phyloP scores from a whole-genome alignment of 2,888 invertebrate species.

The Tenthredo distinguenda region DNA sequence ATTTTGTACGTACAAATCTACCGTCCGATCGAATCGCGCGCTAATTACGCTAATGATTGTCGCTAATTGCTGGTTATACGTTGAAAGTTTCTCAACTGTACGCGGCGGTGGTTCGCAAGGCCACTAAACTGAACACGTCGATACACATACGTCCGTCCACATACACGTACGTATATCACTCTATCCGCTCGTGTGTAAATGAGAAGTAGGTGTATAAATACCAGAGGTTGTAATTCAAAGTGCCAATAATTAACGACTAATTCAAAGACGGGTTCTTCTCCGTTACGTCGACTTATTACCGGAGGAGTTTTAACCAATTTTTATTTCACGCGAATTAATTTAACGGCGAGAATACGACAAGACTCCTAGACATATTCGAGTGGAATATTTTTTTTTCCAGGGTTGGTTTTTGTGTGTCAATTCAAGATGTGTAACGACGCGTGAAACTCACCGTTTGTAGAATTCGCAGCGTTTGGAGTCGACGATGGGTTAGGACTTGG shows the following conservation, averaged over 20 bases:
- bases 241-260: slow-evolving; percentile 42
- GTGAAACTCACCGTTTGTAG: slow-evolving; percentile 71
- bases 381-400: background rate
- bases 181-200: background rate
- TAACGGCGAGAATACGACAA: background rate
- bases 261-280: background rate
- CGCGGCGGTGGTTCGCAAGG: slow-evolving; percentile 10
- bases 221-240: slow-evolving; percentile 29
- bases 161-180: background rate
- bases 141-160: background rate
- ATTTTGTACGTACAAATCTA: slow-evolving; percentile 3
- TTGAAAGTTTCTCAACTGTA: slow-evolving; percentile 42
- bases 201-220: slow-evolving; percentile 15
- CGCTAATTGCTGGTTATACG: slow-evolving; percentile 45
- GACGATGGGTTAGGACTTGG: slow-evolving; percentile 71
- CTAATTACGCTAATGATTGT: slow-evolving; percentile 50
- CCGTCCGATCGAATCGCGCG: background rate
- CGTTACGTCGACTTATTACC: slow-evolving; percentile 1
- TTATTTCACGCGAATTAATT: background rate
- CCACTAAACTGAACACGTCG: background rate
- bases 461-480: slow-evolving; percentile 71
- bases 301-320: background rate
- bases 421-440: background rate
- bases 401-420: background rate
- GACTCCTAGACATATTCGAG: background rate